Base-by-base conservation (phyloP, 2,797 vertebrate species). In the Enoplosus armatus region DNA sequence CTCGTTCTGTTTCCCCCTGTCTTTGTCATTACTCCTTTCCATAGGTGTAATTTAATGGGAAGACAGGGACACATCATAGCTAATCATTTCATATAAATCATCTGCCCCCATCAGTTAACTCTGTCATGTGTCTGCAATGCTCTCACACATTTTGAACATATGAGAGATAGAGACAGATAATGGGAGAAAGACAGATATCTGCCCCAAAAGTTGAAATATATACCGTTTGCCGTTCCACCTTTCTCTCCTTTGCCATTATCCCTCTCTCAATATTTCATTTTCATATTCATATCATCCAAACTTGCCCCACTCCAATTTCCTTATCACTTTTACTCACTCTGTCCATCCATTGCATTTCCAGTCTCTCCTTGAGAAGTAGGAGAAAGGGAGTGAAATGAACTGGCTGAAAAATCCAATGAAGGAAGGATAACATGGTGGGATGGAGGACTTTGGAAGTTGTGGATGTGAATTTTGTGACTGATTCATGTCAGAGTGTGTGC, bases 31-130 rank as follows among this genome's bases (percentile, higher is more conserved):
- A 31, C 50, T 75, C 48, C 48, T 83, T 75, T 72, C 66, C 48
- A 60, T 31, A 54, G 71, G 55, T 72, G 43, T 71, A n/a, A 71
- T 65, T 47, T 59, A 76, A 84, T 54, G 45, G 65, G n/a, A 39
- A 29, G 63, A 67, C 26, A 58, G 20, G 50, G 39, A 45, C n/a
- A 47, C 69, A 55, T 73, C 67, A 48, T 4, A 35, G 12, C n/a
- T 67, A 53, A 80, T 63, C 29, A 75, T 35, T 67, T 83, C 29
- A 53, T 35, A 72, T 66, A 70, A 82, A 77, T 82, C 59, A 72
- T 8, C 64, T 22, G 33, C 27, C 31, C 33, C 50, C 20, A 62
- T 68, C 27, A 62, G 8, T 41, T 7, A 18, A 67, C 20, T 63
- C 14, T 27, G 7, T 47, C 48, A 63, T 10, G 16, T 45, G 60